Evolutionary conservation across 2,888 invertebrate species (phyloP).

Genomic region (Trilocha varians): DNA sequence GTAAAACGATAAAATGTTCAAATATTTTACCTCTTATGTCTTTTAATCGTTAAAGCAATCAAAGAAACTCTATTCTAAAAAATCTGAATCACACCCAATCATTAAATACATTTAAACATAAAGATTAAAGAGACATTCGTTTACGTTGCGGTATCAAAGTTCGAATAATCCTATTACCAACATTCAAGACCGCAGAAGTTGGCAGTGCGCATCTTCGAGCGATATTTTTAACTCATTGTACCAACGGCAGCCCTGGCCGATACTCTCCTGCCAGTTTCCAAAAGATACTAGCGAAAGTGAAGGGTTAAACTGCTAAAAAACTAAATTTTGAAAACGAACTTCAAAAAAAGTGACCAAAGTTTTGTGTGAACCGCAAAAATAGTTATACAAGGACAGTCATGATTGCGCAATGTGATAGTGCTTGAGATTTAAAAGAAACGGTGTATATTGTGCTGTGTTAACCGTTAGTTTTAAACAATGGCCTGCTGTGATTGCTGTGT

Average conservation of each 20-base stretch:
- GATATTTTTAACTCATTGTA: constrained; percentile 73
- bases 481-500: constrained; percentile 79
- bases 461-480: constrained; percentile 49
- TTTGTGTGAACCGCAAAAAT: constrained; percentile 18
- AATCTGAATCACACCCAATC: no score
- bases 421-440: constrained; percentile 29
- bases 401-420: constrained; percentile 50
- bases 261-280: constrained; percentile 55
- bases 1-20: no score
- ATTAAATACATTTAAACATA: no score
- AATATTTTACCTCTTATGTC: no score
- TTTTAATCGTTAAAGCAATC: no score
- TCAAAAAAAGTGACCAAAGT: no score
- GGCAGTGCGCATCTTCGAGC: constrained; percentile 70
- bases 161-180: constrained; percentile 57
- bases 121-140: not conserved
- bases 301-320: constrained; percentile 23
- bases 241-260: constrained; percentile 57
- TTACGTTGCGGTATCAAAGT: constrained; percentile 44
- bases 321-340: constrained; percentile 13
- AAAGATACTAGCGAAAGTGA: constrained; percentile 61
- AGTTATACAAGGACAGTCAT: constrained; percentile 22
- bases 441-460: constrained; percentile 44
- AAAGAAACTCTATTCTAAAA: no score
- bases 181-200: constrained; percentile 48